Percentiles rank a stretch among this genome's conserved stretches.
phyloP scores from a whole-genome alignment of 1,140 invertebrate genomes.

The Hestina assimilis region DNA sequence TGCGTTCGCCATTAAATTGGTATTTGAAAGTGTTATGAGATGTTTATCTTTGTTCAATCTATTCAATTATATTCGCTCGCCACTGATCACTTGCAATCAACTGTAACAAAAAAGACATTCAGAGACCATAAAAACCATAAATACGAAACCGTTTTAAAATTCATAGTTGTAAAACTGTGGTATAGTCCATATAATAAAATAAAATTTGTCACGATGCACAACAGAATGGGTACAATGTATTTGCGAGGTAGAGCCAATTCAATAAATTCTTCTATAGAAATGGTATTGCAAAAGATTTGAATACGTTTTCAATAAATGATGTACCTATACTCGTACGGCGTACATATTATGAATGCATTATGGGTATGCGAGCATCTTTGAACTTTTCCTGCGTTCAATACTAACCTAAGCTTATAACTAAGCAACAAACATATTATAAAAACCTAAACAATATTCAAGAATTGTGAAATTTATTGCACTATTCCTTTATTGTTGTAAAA shows the following conservation, averaged over 20 bases:
- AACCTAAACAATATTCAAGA: too few species aligned
- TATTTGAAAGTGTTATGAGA: too few species aligned
- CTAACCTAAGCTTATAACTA: neutral
- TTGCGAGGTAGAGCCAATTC: slow-evolving; percentile 57
- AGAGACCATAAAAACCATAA: too few species aligned
- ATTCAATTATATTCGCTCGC: too few species aligned
- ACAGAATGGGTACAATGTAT: slow-evolving; percentile 54
- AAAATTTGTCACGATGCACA: slow-evolving; percentile 56
- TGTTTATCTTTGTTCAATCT: too few species aligned
- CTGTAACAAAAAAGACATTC: too few species aligned
- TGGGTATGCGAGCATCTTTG: neutral
- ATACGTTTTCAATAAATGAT: slow-evolving; percentile 60
- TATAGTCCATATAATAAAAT: slow-evolving; percentile 39
- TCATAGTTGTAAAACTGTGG: slow-evolving; percentile 2
- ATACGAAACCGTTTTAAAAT: neutral
- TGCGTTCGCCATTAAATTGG: too few species aligned
- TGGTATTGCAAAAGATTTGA: slow-evolving; percentile 60
- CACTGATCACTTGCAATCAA: too few species aligned
- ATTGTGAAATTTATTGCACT: too few species aligned
- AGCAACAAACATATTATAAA: too few species aligned
- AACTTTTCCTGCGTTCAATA: neutral
- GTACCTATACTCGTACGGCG: slow-evolving; percentile 22
- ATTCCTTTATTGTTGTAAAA: too few species aligned
- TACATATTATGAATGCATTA: neutral
- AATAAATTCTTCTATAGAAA: slow-evolving; percentile 59